Evolutionary conservation across 1,140 invertebrate species (phyloP), one percentile per base, ranked within the genome.

Genomic region (Leucophenga varia): DNA sequence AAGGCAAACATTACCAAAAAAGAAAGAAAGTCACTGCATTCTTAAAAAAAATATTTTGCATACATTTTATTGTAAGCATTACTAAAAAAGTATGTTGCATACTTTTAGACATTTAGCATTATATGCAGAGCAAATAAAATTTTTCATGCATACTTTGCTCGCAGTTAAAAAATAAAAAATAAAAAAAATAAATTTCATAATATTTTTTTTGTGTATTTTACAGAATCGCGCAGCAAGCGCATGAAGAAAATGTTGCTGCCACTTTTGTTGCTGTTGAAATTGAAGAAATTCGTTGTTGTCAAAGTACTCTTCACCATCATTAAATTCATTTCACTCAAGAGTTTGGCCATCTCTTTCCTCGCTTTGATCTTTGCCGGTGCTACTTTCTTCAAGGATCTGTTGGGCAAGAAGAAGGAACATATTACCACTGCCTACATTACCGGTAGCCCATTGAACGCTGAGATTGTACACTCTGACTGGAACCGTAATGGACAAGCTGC

Each of bases 221-320:
- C 78, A 84, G 70, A 80, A 77, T 78, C 78, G 7, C 78, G 83
- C 39, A 82, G 79, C 16, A 76, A 76, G 43, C 84, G 79, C 69
- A 55, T 86, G 59, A 84, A 82, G 71, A 81, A 78, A 58, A 74
- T 86, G 45, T 55, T 86, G 7, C 45, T 87, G 10, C 84, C 85
- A 16, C 55, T 86, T 7, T 61, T 86, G 3, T 58, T 87, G 43
- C 76, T 79, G 16, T 59, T 87, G 50, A 84, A 84, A 59, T 55
- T 87, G 52, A 86, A 86, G 67, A 79, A 81, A 17, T 72, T 80
- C 17, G 79, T 86, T 8, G 68, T 85, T 21, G 54, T 86, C 28
- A 84, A 84, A n/a, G 77, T 84, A 12, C 49, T 85, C 18, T 77
- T 86, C 22, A 81, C 82, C 6, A 50, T 80, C 22, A 79, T 86